phyloP scores from a whole-genome alignment of 2,888 invertebrate genomes.

The Limnephilus rhombicus region DNA sequence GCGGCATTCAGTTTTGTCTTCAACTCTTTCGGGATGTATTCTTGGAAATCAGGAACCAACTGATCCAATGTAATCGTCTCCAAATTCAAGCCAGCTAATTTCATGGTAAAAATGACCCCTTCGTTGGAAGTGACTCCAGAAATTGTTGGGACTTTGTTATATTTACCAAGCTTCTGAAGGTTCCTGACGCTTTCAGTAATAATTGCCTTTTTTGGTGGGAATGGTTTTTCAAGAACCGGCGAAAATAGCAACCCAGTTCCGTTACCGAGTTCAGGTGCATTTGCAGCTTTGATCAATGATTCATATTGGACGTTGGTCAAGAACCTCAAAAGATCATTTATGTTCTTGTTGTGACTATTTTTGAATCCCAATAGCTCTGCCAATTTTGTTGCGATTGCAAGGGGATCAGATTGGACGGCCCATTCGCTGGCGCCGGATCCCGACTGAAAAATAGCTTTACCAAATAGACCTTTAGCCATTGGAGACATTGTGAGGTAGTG shows the following conservation, averaged over 20 bases:
- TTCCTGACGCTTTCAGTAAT: slow-evolving; percentile 21
- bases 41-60: slow-evolving; percentile 44
- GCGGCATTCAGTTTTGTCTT: not conserved
- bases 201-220: slow-evolving; percentile 23
- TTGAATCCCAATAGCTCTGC: slow-evolving; percentile 39
- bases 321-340: slow-evolving; percentile 53
- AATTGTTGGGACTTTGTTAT: slow-evolving; percentile 44
- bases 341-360: slow-evolving; percentile 39
- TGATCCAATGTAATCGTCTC: slow-evolving; percentile 62
- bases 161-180: not conserved
- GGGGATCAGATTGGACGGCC: slow-evolving; percentile 36
- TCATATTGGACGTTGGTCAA: slow-evolving; percentile 43
- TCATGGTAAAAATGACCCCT: slow-evolving; percentile 61
- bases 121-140: slow-evolving; percentile 53
- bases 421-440: slow-evolving; percentile 55
- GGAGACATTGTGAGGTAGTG: slow-evolving; percentile 53
- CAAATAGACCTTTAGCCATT: slow-evolving; percentile 54
- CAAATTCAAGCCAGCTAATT: slow-evolving; percentile 69
- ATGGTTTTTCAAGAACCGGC: slow-evolving; percentile 59
- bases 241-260: slow-evolving; percentile 38
- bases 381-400: slow-evolving; percentile 42
- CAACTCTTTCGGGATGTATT: slow-evolving; percentile 14
- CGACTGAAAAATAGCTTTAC: slow-evolving; percentile 60
- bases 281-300: not conserved
- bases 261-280: not conserved